Evolutionary conservation across 2,888 invertebrate genomes (phyloP), one percentile per base, ranked within the genome.

Genomic region (Pterobdella sp.): DNA sequence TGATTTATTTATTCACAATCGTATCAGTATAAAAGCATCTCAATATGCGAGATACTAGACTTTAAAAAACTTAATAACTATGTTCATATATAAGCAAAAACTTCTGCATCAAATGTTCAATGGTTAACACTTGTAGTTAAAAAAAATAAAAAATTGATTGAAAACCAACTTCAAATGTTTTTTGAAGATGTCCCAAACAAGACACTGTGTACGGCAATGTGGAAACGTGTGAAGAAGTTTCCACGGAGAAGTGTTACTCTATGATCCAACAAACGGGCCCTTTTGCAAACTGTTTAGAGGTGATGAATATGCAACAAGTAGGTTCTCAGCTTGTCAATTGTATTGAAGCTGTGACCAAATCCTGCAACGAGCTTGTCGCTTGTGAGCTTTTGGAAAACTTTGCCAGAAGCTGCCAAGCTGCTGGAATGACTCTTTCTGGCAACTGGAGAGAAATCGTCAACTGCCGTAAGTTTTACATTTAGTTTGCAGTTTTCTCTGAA

Each of bases 391-490:
- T 68, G 4, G 68, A 68, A 29, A 35, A 37, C n/a, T 68, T 68
- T 26, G 42, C 37, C 7, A 37, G 22, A 42, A 37, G 3, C 29
- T 68, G 68, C 49, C 42, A 37, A 29, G 68, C 35, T 14, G 68
- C 36, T 2, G 68, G 68, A 7, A 2, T 31, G 4, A 29, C 36
- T 36, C n/a, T 26, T 4, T 22, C 3, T 3, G 29, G 34, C 4
- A 35, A 68, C 35, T 68, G 68, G 68, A 35, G 68, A 26, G 42
- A 36, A 3, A 4, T 32, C 42, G 4, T 68, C 35, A 10, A 36
- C 14, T 68, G 68, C 26, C 68, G 68, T 68, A 29, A 68, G 68
- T 67, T 42, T n/a, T 42, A 42, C 7, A 42, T 42, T 14, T 14
- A 42, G 49, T 22, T 42, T 22, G 10, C 7, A 42, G 22, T 42